Evolutionary conservation across 2,113 vertebrate genomes (phyloP).

Genomic region (Lipophrys pholis): DNA sequence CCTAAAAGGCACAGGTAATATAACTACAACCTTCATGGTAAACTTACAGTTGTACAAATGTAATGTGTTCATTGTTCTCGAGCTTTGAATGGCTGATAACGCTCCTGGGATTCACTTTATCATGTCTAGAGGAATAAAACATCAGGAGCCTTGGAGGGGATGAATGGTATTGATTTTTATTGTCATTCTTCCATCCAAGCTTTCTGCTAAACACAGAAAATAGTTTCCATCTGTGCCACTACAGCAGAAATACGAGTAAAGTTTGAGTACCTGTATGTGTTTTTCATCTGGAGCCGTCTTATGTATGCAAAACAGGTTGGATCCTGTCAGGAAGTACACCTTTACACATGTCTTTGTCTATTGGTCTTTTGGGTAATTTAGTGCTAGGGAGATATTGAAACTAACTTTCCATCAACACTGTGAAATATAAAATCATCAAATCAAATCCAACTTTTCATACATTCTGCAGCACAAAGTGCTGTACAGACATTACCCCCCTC

Average conservation of each 20-base stretch:
- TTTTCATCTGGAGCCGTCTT: background rate
- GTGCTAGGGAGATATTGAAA: background rate
- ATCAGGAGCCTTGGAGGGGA: background rate
- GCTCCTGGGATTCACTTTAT: background rate
- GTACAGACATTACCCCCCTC: too few species aligned
- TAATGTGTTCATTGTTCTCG: background rate
- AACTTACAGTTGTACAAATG: background rate
- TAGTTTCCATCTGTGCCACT: conserved; percentile 18
- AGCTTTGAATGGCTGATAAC: background rate
- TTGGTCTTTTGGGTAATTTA: background rate
- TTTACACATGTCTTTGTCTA: too few species aligned
- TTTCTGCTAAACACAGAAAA: conserved; percentile 38
- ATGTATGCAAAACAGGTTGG: too few species aligned
- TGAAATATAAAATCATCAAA: background rate
- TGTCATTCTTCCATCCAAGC: conserved; percentile 23
- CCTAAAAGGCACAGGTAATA: too few species aligned
- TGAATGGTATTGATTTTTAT: conserved; percentile 43
- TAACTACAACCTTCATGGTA: too few species aligned
- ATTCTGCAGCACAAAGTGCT: too few species aligned
- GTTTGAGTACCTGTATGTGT: background rate
- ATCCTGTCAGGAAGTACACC: too few species aligned
- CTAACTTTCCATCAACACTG: background rate
- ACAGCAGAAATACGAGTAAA: background rate
- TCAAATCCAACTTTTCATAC: too few species aligned
- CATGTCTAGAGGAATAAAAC: background rate